A percentile compares a stretch with the other conserved stretches of the same genome.
These are phyloP conservation scores for Galeopterus variegatus DNA, from an alignment of 2,113 vertebrate species.

Conservation along the genomic window DNA sequence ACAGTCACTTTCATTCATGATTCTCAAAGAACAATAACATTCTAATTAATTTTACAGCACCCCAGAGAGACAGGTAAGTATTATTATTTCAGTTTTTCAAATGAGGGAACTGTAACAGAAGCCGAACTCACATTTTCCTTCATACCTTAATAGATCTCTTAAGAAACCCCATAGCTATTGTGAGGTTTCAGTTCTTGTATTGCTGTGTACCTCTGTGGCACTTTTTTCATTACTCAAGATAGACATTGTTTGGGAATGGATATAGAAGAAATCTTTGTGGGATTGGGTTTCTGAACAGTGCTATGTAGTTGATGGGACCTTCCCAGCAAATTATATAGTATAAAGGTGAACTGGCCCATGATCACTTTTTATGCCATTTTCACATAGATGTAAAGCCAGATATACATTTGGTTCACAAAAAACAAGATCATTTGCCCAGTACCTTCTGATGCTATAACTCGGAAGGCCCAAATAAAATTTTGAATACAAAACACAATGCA, in stretches of 20 bases:
- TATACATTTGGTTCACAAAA: constrained; percentile 24
- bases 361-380: neutral
- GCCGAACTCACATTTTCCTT: constrained; percentile 44
- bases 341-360: neutral
- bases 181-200: neutral
- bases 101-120: constrained; percentile 1
- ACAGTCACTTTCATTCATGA: constrained; percentile 28
- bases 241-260: constrained; percentile 48
- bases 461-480: neutral
- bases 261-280: constrained; percentile 23
- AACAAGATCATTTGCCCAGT: neutral
- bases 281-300: neutral
- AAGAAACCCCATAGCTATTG: constrained; percentile 38
- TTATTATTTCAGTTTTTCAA: constrained; percentile 54
- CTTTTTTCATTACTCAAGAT: constrained; percentile 39
- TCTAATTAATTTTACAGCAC: constrained; percentile 71
- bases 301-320: neutral
- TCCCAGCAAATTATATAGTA: neutral
- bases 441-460: neutral
- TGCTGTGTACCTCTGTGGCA: constrained; percentile 23
- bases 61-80: constrained; percentile 50
- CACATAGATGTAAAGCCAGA: neutral
- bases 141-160: constrained; percentile 29
- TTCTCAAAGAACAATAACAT: constrained; percentile 64
- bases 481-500: neutral